Base-by-base conservation (phyloP, 2,113 vertebrate species). In the Irena cyanogastra region DNA sequence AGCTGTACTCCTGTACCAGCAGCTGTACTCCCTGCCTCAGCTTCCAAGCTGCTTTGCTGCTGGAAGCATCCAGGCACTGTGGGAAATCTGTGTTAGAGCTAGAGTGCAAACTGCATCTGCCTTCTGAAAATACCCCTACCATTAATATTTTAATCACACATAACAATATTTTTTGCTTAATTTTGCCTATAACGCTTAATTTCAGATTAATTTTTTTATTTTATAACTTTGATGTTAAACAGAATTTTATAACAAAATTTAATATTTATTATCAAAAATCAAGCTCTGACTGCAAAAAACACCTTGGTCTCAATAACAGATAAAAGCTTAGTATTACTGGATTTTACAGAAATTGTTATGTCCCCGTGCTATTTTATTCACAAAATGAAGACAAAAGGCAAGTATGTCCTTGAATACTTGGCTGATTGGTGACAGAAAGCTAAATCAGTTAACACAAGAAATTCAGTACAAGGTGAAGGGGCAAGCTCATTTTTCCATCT, bases 401-500 rank as follows among this genome's bases (percentile, higher is more conserved):
- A 87, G 64, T 26, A 78, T 69, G 72, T 69, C 72, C 81, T 75
- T 53, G 50, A 79, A 35, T 75, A 33, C 39, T 91, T n/a, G 57
- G 31, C 26, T 64, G 60, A 78, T 41, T 49, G 52, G 45, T 1
- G 2, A 79, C 89, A 68, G 66, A 66, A 63, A 91, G 57, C 76
- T 94, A 78, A 87, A 92, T 72, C 53, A 39, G 37, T 88, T 69
- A 93, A 88, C 65, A 95, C n/a, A 82, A 80, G 42, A 68, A 85
- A 70, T 44, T 52, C 74, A 71, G 53, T 7, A 49, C 4, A 72
- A 70, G 91, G 93, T 91, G 75, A 87, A 95, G 83, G 65, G 57
- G 83, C 68, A 84, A 93, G 93, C 81, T 96, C 70, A 87, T 96
- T 91, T 93, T 94, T 97, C 89, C 87, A 94, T 96, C 74, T 94